Evolutionary conservation across 2,888 invertebrate genomes (phyloP).

Genomic region (Siphonodentalium dalli): DNA sequence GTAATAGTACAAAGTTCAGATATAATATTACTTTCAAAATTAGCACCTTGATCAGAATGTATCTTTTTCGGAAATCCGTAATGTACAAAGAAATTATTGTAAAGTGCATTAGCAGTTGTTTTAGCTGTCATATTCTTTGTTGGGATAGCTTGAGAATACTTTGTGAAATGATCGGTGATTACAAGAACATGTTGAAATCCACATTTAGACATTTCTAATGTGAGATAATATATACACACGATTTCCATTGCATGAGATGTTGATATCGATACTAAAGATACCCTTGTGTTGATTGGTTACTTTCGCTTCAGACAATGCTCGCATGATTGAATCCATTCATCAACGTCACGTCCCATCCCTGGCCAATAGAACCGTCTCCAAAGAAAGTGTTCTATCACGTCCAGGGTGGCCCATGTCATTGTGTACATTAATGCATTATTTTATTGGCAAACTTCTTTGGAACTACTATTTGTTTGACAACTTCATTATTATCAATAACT

Average conservation of each 20-base stretch:
- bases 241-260: slow-evolving; percentile 19
- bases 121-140: slow-evolving; percentile 16
- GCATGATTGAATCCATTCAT: slow-evolving; percentile 1
- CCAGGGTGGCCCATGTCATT: no score
- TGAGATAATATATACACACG: slow-evolving; percentile 15
- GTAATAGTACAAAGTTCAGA: neutral
- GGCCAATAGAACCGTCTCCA: slow-evolving; percentile 25
- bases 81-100: slow-evolving; percentile 9
- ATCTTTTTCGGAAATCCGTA: slow-evolving; percentile 9
- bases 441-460: no score
- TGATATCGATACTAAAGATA: slow-evolving; percentile 5
- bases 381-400: no score
- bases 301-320: slow-evolving; percentile 17
- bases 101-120: slow-evolving; percentile 12
- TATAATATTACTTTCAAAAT: slow-evolving; percentile 12
- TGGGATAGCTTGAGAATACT: slow-evolving; percentile 11
- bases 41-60: slow-evolving; percentile 17
- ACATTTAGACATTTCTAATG: slow-evolving; percentile 10
- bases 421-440: no score
- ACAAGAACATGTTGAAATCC: slow-evolving; percentile 13
- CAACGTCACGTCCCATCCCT: slow-evolving; percentile 16
- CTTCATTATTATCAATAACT: no score
- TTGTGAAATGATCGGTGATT: slow-evolving; percentile 15
- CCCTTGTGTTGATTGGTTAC: neutral
- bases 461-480: no score